A percentile compares a stretch with the other conserved stretches of the same genome.
phyloP scores from a whole-genome alignment of 2,888 invertebrate genomes.

The Athrips mouffetella region DNA sequence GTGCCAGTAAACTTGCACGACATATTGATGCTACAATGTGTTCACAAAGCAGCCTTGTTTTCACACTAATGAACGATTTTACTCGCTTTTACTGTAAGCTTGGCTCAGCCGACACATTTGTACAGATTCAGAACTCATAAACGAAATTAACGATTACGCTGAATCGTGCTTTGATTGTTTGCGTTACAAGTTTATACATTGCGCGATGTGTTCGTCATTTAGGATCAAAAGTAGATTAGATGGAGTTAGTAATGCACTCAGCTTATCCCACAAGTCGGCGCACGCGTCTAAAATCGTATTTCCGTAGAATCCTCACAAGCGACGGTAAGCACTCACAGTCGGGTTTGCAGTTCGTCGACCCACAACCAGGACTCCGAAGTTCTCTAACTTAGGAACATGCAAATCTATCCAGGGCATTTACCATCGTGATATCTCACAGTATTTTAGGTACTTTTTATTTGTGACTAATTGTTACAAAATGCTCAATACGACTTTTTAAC shows the following conservation, averaged over 20 bases:
- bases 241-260: constrained; percentile 15
- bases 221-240: constrained; percentile 12
- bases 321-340: constrained; percentile 70
- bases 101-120: constrained; percentile 34
- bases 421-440: constrained; percentile 17
- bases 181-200: constrained; percentile 34
- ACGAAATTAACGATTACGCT: constrained; percentile 42
- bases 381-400: constrained; percentile 57
- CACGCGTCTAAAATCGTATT: constrained; percentile 73
- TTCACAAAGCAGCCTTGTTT: constrained; percentile 42
- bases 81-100: constrained; percentile 34
- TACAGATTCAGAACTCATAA: constrained; percentile 47
- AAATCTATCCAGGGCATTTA: constrained; percentile 52
- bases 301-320: constrained; percentile 78
- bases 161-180: constrained; percentile 34
- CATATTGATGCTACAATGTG: constrained; percentile 60
- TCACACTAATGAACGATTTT: constrained; percentile 37
- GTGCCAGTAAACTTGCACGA: constrained; percentile 53
- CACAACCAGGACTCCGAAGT: constrained; percentile 51
- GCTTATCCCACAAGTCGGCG: constrained; percentile 47
- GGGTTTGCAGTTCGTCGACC: constrained; percentile 75
- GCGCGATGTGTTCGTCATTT: constrained; percentile 11
- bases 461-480: constrained; percentile 41
- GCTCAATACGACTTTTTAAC: constrained; percentile 34
- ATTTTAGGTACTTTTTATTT: constrained; percentile 16